Evolutionary conservation across 2,113 vertebrate genomes (phyloP), one percentile per base, ranked within the genome.

Genomic region (Nettapus auritus): DNA sequence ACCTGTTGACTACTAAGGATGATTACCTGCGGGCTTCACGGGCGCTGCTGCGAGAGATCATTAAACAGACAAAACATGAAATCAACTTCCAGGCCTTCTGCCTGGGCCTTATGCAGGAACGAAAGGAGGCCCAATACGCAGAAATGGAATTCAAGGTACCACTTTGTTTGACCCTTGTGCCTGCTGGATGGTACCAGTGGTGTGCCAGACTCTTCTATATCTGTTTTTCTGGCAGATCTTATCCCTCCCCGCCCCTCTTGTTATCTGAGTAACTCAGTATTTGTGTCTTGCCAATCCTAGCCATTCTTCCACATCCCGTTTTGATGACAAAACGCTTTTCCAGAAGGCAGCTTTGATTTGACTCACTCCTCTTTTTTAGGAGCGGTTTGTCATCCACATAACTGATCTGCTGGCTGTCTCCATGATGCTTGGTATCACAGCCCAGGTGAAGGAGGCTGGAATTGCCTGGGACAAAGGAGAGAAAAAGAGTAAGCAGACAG

Each of bases 61-160:
- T 99, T 97, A 99, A 99, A 50, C 99, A 99, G 97, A 99, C 99
- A 5, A 99, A 99, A 90, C 99, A 99, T 0, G 99, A 99, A 97
- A 99, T 99, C 94, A 99, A 99, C 97, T 99, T 99, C 97, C 99
- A 99, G 97, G 99, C 99, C 9, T 99, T 99, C 97, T 99, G 99
- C 66, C 98, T 99, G 8, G 99, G 99, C 5, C 98, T 99, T 44
- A 99, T 99, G 99, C 99, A 99, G 97, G 99, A 99, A 56, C 97
- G 99, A 83, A 99, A 99, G 96, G 99, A 99, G 96, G 86, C 98
- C 2, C 98, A 96, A 31, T 99, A 99, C 10, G 86, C 98, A 38
- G 99, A 99, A 66, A 99, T 99, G 99, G 99, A 99, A 86, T 99
- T 99, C 95, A 99, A 99, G 98, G 99, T 99, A 82, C 71, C 66